Conservation (phyloP, 1,140 invertebrate genomes). For the Fopius arisanus region DNA sequence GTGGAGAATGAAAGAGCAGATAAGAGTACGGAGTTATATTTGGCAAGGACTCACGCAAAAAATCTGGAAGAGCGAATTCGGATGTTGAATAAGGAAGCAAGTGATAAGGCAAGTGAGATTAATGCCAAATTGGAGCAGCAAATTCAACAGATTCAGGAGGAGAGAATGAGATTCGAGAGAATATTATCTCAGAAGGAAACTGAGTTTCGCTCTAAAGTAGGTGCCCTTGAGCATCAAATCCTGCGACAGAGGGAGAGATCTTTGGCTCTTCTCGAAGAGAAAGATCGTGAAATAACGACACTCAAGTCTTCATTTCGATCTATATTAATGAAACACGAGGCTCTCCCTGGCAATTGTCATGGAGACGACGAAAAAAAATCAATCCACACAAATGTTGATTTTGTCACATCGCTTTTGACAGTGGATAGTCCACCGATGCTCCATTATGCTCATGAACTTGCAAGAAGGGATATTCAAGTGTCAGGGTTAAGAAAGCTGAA, state of each 20-base stretch:
- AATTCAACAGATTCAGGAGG: slow-evolving; percentile 64
- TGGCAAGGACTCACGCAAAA: slow-evolving; percentile 69
- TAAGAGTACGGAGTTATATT: slow-evolving; percentile 56
- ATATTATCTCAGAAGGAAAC: slow-evolving; percentile 56
- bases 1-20: slow-evolving; percentile 49
- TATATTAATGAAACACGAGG: slow-evolving; percentile 55
- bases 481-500: slow-evolving; percentile 76
- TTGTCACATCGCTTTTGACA: slow-evolving; percentile 52
- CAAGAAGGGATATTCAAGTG: slow-evolving; percentile 82
- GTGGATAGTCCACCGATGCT: slow-evolving; percentile 74
- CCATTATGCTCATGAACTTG: slow-evolving; percentile 85
- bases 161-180: slow-evolving; percentile 57
- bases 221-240: slow-evolving; percentile 77
- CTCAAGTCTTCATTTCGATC: slow-evolving; percentile 70
- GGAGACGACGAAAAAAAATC: slow-evolving; percentile 28
- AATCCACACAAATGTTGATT: slow-evolving; percentile 42
- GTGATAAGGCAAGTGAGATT: slow-evolving; percentile 67
- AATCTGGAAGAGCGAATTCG: slow-evolving; percentile 73
- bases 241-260: slow-evolving; percentile 81
- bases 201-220: slow-evolving; percentile 69
- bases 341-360: slow-evolving; percentile 3
- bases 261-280: slow-evolving; percentile 78
- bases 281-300: slow-evolving; percentile 79
- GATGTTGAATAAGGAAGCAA: slow-evolving; percentile 69
- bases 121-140: slow-evolving; percentile 65